Conservation (phyloP, 2,113 vertebrate genomes). For the Apodemus sylvaticus region DNA sequence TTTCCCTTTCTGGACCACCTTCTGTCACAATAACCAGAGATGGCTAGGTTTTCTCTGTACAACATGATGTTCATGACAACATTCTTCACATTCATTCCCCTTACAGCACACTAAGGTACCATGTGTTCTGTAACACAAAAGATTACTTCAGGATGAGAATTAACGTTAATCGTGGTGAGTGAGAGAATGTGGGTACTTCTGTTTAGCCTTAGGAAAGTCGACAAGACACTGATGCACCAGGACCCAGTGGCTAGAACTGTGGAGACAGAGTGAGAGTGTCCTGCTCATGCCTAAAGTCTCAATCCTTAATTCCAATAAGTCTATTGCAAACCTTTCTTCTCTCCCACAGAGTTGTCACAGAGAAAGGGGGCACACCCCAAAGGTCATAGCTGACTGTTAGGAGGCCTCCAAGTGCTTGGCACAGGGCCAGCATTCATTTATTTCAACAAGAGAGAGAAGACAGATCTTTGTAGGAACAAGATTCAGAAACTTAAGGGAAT, state of each 20-base stretch:
- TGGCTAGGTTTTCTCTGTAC: not conserved
- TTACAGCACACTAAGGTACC: not conserved
- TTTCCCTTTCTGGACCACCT: not conserved
- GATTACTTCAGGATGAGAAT: not conserved
- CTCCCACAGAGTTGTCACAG: constrained; percentile 9
- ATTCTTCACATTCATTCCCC: not conserved
- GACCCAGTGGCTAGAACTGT: not conserved
- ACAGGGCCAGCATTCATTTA: constrained; percentile 84
- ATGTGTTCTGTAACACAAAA: not conserved
- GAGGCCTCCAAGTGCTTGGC: constrained; percentile 85
- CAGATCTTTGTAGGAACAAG: constrained; percentile 87
- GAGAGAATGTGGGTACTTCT: not conserved
- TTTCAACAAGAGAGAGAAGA: constrained; percentile 86
- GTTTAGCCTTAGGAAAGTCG: not conserved
- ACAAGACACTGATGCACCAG: not conserved
- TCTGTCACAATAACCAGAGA: not conserved
- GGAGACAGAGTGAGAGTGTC: not conserved
- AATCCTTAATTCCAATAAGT: not conserved
- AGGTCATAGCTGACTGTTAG: constrained; percentile 54
- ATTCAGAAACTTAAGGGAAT: constrained; percentile 84
- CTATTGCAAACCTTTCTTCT: not conserved
- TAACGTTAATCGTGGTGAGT: not conserved
- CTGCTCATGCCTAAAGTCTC: not conserved
- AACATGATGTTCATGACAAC: not conserved
- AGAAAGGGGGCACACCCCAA: constrained; percentile 38